Conservation (phyloP, 1,140 invertebrate genomes). For the Lethrus apterus region DNA sequence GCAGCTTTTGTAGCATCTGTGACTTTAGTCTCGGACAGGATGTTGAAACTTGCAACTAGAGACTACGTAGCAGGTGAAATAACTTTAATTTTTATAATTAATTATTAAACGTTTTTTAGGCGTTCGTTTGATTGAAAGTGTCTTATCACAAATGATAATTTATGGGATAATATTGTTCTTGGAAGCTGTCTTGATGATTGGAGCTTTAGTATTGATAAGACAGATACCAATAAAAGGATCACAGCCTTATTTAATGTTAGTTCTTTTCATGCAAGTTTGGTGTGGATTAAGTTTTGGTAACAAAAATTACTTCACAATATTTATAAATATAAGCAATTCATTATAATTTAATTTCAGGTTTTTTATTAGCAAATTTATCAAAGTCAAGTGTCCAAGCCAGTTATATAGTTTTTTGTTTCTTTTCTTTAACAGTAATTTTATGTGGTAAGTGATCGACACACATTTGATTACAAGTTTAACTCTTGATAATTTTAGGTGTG, state of each 20-base stretch:
- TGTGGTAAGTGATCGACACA: conserved; percentile 17
- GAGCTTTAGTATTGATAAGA: conserved; percentile 4
- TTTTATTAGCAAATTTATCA: conserved; percentile 9
- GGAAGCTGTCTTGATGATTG: conserved; percentile 4
- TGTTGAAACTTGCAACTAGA: conserved; percentile 1
- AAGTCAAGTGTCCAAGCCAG: conserved; percentile 6
- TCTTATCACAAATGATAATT: conserved; percentile 13
- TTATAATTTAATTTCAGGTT: conserved; percentile 12
- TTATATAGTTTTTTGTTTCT: conserved; percentile 3
- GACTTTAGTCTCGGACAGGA: conserved; percentile 1
- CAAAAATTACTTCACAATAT: background rate
- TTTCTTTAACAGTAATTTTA: conserved; percentile 8
- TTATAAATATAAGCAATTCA: background rate
- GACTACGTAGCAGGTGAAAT: conserved; percentile 15
- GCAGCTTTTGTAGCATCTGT: conserved; percentile 10
- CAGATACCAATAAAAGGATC: background rate
- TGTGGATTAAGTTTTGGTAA: conserved; percentile 18
- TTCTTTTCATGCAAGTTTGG: conserved; percentile 14
- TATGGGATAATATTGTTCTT: conserved; percentile 8
- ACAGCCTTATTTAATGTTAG: conserved; percentile 8
- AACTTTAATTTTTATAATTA: background rate
- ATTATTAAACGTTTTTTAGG: conserved; percentile 1
- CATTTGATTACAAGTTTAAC: no score
- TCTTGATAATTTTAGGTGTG: conserved; percentile 64
- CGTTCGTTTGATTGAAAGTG: conserved; percentile 8